A percentile compares a stretch with the other conserved stretches of the same genome.
Evolutionary conservation across 2,888 invertebrate species (phyloP).

Genomic region (Drosophila longiperda): DNA sequence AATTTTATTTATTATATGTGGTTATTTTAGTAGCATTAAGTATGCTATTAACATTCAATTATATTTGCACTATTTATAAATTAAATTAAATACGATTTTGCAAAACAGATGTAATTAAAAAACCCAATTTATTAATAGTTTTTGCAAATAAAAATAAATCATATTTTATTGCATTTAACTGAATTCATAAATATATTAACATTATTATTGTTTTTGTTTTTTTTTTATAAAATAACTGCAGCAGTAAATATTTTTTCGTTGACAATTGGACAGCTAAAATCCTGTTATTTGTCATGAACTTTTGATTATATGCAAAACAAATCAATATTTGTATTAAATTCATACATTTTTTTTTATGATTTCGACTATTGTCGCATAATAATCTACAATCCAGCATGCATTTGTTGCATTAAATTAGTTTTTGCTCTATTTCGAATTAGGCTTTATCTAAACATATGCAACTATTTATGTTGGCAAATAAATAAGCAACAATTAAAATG

Average conservation of each 20-base stretch:
- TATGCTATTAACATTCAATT: background rate
- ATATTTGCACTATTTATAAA: background rate
- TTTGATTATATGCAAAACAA: background rate
- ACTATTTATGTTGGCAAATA: constrained; percentile 27
- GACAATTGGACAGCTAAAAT: constrained; percentile 5
- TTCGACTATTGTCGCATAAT: background rate
- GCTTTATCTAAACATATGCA: constrained; percentile 9
- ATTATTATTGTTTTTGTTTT: constrained; percentile 18
- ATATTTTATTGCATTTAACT: background rate
- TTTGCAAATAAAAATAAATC: background rate
- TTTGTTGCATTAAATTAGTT: background rate
- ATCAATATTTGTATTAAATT: constrained; percentile 50
- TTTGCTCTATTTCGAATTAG: constrained; percentile 5
- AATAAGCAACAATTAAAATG: constrained; percentile 14
- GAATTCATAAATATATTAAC: background rate
- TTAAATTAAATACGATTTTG: background rate
- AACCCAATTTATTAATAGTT: constrained; percentile 1
- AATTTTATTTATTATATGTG: background rate
- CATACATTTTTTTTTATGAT: constrained; percentile 26
- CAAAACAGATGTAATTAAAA: background rate
- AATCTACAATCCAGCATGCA: constrained; percentile 9
- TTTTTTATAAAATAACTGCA: constrained; percentile 3
- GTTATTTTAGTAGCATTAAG: background rate
- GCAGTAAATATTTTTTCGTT: background rate
- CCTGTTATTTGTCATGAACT: constrained; percentile 15